These are phyloP conservation scores for Dasyornis broadbenti DNA, from an alignment of 2,113 vertebrate species.

Conservation along the genomic window DNA sequence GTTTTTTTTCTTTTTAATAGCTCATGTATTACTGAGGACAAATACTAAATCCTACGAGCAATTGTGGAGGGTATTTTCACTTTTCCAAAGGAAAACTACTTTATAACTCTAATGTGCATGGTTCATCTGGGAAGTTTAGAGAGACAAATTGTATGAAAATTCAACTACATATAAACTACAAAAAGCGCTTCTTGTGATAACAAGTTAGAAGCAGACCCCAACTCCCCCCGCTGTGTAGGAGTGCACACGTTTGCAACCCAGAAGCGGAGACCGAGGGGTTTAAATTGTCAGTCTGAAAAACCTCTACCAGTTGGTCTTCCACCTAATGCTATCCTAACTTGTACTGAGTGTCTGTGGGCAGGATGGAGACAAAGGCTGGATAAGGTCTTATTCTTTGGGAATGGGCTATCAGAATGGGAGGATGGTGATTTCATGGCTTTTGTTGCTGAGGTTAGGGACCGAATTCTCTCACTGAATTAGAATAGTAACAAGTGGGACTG, in stretches of 20 bases:
- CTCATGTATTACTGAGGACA: fast-evolving
- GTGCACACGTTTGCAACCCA: neutral
- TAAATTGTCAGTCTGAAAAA: neutral
- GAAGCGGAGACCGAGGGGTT: neutral
- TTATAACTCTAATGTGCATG: fast-evolving
- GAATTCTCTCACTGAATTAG: constrained; percentile 83
- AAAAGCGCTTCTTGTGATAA: neutral
- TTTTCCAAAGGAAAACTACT: neutral
- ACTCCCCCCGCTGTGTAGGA: neutral
- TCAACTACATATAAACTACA: neutral
- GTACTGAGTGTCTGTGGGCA: constrained; percentile 25
- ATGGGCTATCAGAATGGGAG: constrained; percentile 67
- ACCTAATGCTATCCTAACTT: neutral
- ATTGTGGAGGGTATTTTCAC: neutral
- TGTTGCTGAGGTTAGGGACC: constrained; percentile 81
- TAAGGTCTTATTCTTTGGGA: constrained; percentile 79
- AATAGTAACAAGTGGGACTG: constrained; percentile 88
- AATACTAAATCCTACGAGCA: neutral
- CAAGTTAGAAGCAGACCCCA: neutral
- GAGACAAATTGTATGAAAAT: neutral
- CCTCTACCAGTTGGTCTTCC: neutral
- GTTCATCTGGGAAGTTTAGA: neutral
- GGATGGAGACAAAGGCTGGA: constrained; percentile 76
- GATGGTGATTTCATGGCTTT: constrained; percentile 87
- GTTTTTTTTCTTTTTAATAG: neutral